Conservation (phyloP, 2,113 vertebrate genomes). For the Xiphophorus hellerii region DNA sequence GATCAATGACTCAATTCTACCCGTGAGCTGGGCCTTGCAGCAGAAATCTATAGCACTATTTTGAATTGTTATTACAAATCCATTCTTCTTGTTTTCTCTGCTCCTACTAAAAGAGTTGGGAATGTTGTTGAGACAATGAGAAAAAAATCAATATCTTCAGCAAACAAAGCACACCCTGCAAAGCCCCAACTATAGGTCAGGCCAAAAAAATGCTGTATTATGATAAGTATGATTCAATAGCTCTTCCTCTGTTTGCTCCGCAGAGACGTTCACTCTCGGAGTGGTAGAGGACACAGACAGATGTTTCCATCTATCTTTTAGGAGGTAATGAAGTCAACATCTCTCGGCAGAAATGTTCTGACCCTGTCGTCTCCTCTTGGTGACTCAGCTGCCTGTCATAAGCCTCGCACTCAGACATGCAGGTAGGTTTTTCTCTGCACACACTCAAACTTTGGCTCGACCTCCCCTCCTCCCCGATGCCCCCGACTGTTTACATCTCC, state of each 20-base stretch:
- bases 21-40: conserved; percentile 48
- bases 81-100: conserved; percentile 55
- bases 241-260: conserved; percentile 36
- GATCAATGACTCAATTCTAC: conserved; percentile 68
- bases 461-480: conserved; percentile 12
- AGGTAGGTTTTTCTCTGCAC: conserved; percentile 12
- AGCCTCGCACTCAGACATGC: conserved; percentile 17
- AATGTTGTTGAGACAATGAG: conserved; percentile 66
- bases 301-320: conserved; percentile 60
- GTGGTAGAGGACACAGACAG: conserved; percentile 13
- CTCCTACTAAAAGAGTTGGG: conserved; percentile 45
- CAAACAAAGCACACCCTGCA: conserved; percentile 55
- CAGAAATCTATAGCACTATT: conserved; percentile 69
- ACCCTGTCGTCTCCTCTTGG: conserved; percentile 40
- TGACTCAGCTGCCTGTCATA: conserved; percentile 51
- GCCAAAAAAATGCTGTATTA: conserved; percentile 28
- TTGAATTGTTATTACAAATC: conserved; percentile 72
- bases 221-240: conserved; percentile 56
- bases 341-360: conserved; percentile 36
- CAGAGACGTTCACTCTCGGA: conserved; percentile 23
- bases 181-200: conserved; percentile 54
- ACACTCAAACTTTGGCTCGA: conserved; percentile 2
- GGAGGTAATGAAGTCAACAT: conserved; percentile 64
- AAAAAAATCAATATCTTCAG: conserved; percentile 57
- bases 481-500: conserved; percentile 44